phyloP scores from a whole-genome alignment of 2,113 vertebrate genomes.

The Gnathonemus echidnorhynchus region DNA sequence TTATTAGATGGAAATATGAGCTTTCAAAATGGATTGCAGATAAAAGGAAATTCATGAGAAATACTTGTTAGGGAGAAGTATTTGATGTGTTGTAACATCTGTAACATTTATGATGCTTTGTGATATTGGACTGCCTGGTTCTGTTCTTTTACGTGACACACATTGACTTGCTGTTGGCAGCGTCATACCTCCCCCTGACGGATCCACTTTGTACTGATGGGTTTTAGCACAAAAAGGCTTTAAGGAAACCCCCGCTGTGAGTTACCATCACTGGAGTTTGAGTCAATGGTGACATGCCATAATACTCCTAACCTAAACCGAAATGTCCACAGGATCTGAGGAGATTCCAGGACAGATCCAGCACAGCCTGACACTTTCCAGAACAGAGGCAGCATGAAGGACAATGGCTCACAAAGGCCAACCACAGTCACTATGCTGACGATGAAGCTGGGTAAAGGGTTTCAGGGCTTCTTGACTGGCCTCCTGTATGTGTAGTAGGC shows the following conservation, averaged over 20 bases:
- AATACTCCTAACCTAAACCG: background rate
- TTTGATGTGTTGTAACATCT: background rate
- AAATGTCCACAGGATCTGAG: background rate
- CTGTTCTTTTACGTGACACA: too few species aligned
- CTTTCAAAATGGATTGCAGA: background rate
- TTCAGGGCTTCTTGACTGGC: background rate
- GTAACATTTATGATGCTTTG: background rate
- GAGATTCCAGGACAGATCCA: background rate
- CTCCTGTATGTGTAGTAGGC: background rate
- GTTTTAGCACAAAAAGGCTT: background rate
- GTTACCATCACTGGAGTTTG: background rate
- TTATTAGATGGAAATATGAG: background rate
- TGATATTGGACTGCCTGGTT: background rate
- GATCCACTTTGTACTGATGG: constrained; percentile 4
- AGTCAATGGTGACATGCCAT: background rate
- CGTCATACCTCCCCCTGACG: background rate
- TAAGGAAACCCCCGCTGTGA: background rate
- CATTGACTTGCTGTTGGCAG: background rate
- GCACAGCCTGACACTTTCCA: background rate
- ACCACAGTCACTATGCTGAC: background rate
- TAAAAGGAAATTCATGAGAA: background rate
- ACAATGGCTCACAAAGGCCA: background rate
- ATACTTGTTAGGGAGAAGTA: background rate
- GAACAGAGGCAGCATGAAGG: background rate
- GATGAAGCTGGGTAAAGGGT: background rate